Evolutionary conservation across 2,888 invertebrate genomes (phyloP), one percentile per base, ranked within the genome.

Genomic region (Quadriops clusia): DNA sequence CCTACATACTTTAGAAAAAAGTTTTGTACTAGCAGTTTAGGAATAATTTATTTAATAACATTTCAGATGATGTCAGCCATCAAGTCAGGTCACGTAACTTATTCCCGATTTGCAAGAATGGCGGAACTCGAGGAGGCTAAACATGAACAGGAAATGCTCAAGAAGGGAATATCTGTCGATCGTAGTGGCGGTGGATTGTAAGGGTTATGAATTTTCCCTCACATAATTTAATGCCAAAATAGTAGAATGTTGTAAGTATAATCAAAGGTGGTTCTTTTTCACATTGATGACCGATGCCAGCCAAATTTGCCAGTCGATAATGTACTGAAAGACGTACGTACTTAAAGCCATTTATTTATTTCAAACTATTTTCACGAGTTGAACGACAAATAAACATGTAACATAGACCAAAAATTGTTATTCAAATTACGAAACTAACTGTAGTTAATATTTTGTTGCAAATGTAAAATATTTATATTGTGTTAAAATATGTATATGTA

Each of bases 61-160:
- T 48, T 52, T 40, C 53, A 97, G 95, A 84, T 98, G 82, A 98
- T 97, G 93, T 93, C 93, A 8, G 94, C 95, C 5, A 80, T 98
- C 46, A 97, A 97, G 62, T 86, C 89, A 1, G 98, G 98, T 6
- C 84, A 87, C 54, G 83, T 98, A 40, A 81, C 93, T 2, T 89
- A 93, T 60, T 95, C 93, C 9, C 72, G 97, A 37, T 93, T 98
- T 61, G 95, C 95, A 2, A 74, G 82, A 47, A 89, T 93, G 75
- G 90, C 90, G 0, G 89, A 93, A 61, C 70, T 89, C 68, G 87
- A 87, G 52, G 87, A 89, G 52, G 81, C 79, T 33, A 76, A 83
- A 42, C 79, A 81, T 43, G 84, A 87, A 53, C 73, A 74, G 43
- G 80, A 83, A 46, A 63, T 66, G 39, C 64, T 84, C 23, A 81